Evolutionary conservation across 1,140 invertebrate species (phyloP), one percentile per base, ranked within the genome.

Genomic region (Whitmania pigra): DNA sequence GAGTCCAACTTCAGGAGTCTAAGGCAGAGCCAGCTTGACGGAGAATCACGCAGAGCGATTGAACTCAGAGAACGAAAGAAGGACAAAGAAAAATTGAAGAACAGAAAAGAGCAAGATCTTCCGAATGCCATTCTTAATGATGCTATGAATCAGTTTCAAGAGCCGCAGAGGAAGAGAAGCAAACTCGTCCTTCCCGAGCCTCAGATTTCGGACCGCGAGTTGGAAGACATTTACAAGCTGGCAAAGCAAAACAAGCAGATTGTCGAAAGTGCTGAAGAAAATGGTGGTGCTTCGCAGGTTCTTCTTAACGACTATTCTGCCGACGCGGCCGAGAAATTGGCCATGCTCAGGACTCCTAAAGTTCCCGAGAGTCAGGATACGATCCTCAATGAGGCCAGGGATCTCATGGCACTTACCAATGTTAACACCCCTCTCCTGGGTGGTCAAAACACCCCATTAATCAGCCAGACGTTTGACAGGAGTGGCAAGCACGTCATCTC

Each of bases 371-470:
- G 75, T 17, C 79, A 84, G 57, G 90, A 92, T 78, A 84, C 83
- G 63, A 84, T 88, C 74, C 75, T 88, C 25, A 85, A 95, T 87
- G 95, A 98, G 84, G 94, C 95, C 0, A 94, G 98, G 81, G 97
- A 98, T 81, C 90, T 99, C 72, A 96, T 99, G 90, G 95, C 95
- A 6, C 81, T 99, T 7, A 93, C 91, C 0, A 93, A 98, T 80
- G 93, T 95, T 0, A 95, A 99, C 77, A 99, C 96, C 0, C 96
- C 96, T 18, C 82, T 99, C 0, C 97, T 97, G 82, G 84, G 96
- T 60, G 96, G 95, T 0, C 77, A 93, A 5, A 99, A 99, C 80
- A 97, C 94, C 0, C 91, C 93, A 0, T 80, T 98, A 1, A 49
- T 49, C 9, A 49, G 15, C 43, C 87, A 90, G 73, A 88, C 95